phyloP scores from a whole-genome alignment of 2,888 invertebrate genomes.

The Andrena marginata region DNA sequence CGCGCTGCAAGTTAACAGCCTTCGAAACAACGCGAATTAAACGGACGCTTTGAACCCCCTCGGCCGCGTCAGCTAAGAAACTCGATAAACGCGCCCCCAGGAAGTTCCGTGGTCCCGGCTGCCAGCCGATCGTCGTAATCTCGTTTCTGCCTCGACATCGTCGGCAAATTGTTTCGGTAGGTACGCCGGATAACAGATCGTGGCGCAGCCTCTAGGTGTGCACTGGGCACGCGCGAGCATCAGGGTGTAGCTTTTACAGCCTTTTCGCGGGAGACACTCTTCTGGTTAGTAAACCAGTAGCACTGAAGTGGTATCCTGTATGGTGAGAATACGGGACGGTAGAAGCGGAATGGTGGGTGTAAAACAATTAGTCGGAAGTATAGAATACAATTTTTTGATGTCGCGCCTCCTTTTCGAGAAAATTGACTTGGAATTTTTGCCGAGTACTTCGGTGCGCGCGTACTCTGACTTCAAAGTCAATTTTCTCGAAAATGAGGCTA shows the following conservation, averaged over 20 bases:
- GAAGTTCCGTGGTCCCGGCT: slow-evolving; percentile 39
- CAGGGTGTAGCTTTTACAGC: slow-evolving; percentile 12
- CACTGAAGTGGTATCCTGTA: too few relatives aligned
- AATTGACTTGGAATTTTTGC: too few relatives aligned
- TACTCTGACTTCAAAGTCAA: too few relatives aligned
- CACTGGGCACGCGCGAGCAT: slow-evolving; percentile 14
- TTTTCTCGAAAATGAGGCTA: too few relatives aligned
- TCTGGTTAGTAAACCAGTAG: too few relatives aligned
- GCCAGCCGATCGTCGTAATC: slow-evolving; percentile 57
- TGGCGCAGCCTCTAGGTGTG: neutral
- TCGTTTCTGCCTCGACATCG: slow-evolving; percentile 44
- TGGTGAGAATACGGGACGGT: too few relatives aligned
- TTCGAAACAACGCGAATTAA: slow-evolving; percentile 38
- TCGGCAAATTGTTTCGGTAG: slow-evolving; percentile 55
- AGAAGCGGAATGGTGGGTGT: too few relatives aligned
- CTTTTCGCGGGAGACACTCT: too few relatives aligned
- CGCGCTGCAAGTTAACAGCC: slow-evolving; percentile 26
- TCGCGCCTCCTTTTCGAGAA: too few relatives aligned
- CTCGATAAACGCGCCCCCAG: slow-evolving; percentile 43
- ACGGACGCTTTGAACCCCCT: slow-evolving; percentile 25
- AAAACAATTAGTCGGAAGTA: too few relatives aligned
- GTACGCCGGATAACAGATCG: slow-evolving; percentile 43
- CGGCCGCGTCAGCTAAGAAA: slow-evolving; percentile 40
- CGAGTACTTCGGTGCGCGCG: too few relatives aligned
- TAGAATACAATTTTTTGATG: too few relatives aligned